Conservation (phyloP, 2,797 vertebrate species). For the Spinus pinus region DNA sequence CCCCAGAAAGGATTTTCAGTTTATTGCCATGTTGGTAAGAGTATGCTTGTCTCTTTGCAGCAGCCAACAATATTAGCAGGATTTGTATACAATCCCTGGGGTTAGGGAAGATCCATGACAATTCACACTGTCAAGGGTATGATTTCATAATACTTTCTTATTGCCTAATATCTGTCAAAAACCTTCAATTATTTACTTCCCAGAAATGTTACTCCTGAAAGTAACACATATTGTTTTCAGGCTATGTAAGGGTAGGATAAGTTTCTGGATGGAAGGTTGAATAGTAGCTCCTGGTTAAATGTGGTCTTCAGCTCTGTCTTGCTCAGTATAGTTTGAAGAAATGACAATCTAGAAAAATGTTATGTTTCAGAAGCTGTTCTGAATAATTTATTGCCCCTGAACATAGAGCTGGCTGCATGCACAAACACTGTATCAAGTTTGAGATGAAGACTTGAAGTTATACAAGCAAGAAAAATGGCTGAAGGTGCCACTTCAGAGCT, state of each 20-base stretch:
- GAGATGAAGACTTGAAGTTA: background rate
- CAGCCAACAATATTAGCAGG: background rate
- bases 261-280: background rate
- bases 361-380: background rate
- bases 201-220: background rate
- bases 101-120: background rate
- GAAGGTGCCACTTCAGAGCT: background rate
- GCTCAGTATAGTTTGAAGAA: background rate
- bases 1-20: background rate
- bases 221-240: background rate
- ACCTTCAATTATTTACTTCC: background rate
- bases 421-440: background rate
- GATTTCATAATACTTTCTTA: background rate
- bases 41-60: background rate
- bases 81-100: background rate
- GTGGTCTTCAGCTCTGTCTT: background rate
- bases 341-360: background rate
- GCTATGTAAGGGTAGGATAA: background rate
- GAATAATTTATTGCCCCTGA: background rate
- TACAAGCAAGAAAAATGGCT: background rate
- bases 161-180: background rate
- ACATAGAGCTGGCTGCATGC: background rate
- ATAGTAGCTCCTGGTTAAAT: background rate
- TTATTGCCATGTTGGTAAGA: background rate
- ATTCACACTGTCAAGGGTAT: background rate